Base-by-base conservation (phyloP, 64 coral and sea anemone genomes). In the Dendronephthya gigantea region DNA sequence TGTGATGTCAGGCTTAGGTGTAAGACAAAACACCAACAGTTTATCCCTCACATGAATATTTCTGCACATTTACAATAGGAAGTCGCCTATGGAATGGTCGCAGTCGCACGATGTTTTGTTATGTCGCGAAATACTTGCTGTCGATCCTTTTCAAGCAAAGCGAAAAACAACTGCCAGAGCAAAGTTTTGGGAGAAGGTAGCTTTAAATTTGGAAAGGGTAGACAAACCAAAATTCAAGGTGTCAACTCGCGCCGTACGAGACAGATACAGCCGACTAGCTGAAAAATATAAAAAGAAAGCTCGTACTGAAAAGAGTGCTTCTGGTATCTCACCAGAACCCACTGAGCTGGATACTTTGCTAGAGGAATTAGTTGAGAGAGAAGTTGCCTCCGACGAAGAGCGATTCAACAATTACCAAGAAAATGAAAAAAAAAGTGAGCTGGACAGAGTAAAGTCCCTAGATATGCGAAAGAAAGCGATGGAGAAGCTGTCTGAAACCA, bases 151-250 rank as follows among this genome's bases (percentile, higher is more conserved):
- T 90, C 32, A 90, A 90, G 84, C 48, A 27, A 85, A 38, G 62
- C 41, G 16, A 49, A 66, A 83, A 36, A 76, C 88, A 50, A 90
- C 84, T 52, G 88, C 84, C 49, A 58, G 66, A 72, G 83, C 82
- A 13, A 85, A 40, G 40, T 56, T 81, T 40, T 85, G 82, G 88
- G 72, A 38, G 33, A 50, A 89, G 84, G 84, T 89, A 90, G 88
- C 88, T 58, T 76, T 65, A 90, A 90, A 90, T 90, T 66, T 90
- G 83, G 85, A 90, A 85, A n/a, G n/a, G n/a, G n/a, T n/a, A n/a
- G 81, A 82, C 50, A 82, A 90, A 85, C 88, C 88, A 90, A 83
- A 83, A 66, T 90, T 90, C 83, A 90, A 56, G 81, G 83, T 85
- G 83, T 81, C 88, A 85, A 82, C 84, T 50, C 83, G 88, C 62